Percentiles rank a stretch among this genome's conserved stretches.
Evolutionary conservation across 2,797 vertebrate species (phyloP).

Genomic region (Phrynocephalus vlangalii): DNA sequence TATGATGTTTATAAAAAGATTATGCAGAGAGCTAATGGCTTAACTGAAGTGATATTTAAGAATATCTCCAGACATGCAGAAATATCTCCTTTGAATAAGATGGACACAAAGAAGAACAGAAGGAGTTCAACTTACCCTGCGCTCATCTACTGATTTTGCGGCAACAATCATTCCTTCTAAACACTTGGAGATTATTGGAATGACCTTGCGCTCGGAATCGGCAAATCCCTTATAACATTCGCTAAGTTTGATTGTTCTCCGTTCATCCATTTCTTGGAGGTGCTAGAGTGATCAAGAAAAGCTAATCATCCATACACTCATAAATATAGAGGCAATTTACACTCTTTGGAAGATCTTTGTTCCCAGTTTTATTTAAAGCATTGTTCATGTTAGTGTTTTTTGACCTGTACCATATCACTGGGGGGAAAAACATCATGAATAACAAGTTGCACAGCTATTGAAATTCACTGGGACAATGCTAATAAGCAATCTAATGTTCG

Average conservation of each 20-base stretch:
- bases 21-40: background rate
- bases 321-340: background rate
- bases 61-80: background rate
- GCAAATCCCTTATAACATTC: conserved; percentile 96
- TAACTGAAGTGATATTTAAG: too few relatives aligned
- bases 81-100: background rate
- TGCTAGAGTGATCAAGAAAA: conserved; percentile 81
- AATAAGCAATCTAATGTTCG: background rate
- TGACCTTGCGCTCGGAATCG: conserved; percentile 93
- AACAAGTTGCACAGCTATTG: background rate
- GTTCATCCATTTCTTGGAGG: conserved; percentile 97
- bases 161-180: conserved; percentile 97
- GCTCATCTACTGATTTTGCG: conserved; percentile 94
- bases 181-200: conserved; percentile 97
- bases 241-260: conserved; percentile 93
- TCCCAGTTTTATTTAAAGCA: background rate
- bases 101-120: background rate
- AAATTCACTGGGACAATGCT: background rate
- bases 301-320: background rate
- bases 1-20: conserved; percentile 46
- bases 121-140: conserved; percentile 81
- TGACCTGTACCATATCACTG: too few relatives aligned
- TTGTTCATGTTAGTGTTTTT: background rate
- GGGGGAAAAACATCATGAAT: too few relatives aligned
- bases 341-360: background rate